Conservation (phyloP, 2,888 invertebrate species). For the Apocheima hispidaria region DNA sequence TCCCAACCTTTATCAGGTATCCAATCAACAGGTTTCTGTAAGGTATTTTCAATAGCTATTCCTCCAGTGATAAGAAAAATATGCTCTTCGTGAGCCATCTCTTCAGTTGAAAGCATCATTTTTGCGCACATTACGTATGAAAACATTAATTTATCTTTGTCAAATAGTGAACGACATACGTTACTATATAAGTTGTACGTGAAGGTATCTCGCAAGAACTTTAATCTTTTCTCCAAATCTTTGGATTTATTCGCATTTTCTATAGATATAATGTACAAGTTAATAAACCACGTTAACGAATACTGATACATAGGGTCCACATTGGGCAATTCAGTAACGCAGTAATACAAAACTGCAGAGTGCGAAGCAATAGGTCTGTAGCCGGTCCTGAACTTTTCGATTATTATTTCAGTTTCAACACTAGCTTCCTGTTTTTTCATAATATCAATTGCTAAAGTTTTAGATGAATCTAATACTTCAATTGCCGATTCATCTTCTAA, state of each 20-base stretch:
- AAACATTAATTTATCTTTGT: constrained; percentile 93
- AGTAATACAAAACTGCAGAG: constrained; percentile 93
- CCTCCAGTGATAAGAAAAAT: constrained; percentile 92
- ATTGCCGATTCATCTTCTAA: constrained; percentile 96
- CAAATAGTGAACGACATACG: constrained; percentile 93
- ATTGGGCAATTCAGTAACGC: constrained; percentile 92
- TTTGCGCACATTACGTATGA: constrained; percentile 92
- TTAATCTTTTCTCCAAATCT: constrained; percentile 89
- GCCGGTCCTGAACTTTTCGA: constrained; percentile 90
- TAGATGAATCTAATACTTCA: constrained; percentile 94
- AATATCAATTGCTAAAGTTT: constrained; percentile 92
- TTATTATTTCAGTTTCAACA: constrained; percentile 91
- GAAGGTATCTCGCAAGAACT: constrained; percentile 91
- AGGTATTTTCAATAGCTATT: constrained; percentile 87
- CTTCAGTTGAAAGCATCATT: constrained; percentile 86
- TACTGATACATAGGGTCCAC: constrained; percentile 97
- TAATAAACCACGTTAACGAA: constrained; percentile 94
- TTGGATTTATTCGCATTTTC: constrained; percentile 91
- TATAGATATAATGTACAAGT: constrained; percentile 91
- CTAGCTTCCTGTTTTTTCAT: constrained; percentile 92
- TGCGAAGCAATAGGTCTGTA: constrained; percentile 93
- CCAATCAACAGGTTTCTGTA: constrained; percentile 90
- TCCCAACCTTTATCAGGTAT: constrained; percentile 92
- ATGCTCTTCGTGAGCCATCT: constrained; percentile 87
- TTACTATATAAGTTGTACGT: constrained; percentile 93